Conservation (phyloP, 2,797 vertebrate species). For the Galagoides demidoff region DNA sequence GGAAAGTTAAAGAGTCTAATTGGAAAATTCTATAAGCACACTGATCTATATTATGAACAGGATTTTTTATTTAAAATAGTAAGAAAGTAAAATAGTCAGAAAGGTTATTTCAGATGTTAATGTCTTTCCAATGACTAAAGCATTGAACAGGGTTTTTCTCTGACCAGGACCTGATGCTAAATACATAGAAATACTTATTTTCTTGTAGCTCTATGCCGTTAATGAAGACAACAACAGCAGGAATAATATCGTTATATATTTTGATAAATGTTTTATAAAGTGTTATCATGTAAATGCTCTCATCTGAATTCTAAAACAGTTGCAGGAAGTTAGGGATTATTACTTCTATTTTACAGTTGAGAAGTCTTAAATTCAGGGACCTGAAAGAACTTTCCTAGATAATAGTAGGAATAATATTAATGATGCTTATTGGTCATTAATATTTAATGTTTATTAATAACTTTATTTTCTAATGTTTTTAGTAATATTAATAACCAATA, state of each 20-base stretch:
- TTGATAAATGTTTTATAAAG: not conserved
- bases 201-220: not conserved
- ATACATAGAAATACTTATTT: not conserved
- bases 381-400: not conserved
- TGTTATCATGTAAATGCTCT: constrained; percentile 16
- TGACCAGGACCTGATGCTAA: not conserved
- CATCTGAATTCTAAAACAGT: constrained; percentile 12
- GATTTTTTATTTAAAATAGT: not conserved
- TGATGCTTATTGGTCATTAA: not conserved
- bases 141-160: not conserved
- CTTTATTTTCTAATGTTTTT: not conserved
- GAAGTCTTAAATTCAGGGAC: constrained; percentile 41
- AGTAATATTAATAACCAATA: not conserved
- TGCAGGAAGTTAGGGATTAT: not conserved
- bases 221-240: not conserved
- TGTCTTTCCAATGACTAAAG: not conserved
- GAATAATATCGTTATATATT: not conserved
- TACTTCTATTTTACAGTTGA: not conserved
- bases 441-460: not conserved
- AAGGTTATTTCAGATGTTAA: not conserved
- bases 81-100: not conserved
- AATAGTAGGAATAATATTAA: not conserved
- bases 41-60: not conserved
- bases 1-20: not conserved
- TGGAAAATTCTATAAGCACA: not conserved